Conservation (phyloP, 2,113 vertebrate genomes). For the Tragulus kanchil region DNA sequence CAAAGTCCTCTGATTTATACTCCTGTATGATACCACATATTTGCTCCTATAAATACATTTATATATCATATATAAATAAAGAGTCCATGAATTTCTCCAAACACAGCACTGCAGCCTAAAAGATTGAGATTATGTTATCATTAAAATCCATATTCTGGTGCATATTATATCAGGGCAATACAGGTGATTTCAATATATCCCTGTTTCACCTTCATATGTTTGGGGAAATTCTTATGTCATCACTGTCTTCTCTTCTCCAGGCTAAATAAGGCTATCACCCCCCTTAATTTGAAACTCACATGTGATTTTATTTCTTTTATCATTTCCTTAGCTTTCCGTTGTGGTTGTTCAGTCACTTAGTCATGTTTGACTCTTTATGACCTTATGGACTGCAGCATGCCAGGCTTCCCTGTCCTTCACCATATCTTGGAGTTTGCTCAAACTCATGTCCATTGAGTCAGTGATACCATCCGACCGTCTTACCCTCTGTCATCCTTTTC, state of each 20-base stretch:
- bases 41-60: not conserved
- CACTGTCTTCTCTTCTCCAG: slow-evolving; percentile 38
- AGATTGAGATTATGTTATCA: not conserved
- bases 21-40: not conserved
- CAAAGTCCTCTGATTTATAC: slow-evolving; percentile 23
- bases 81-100: not conserved
- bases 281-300: slow-evolving; percentile 57
- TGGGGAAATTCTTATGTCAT: slow-evolving; percentile 44
- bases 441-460: not conserved
- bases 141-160: slow-evolving; percentile 38
- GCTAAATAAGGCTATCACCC: slow-evolving; percentile 33
- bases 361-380: not conserved
- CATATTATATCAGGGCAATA: slow-evolving; percentile 8
- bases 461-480: not conserved
- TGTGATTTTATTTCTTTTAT: slow-evolving; percentile 53
- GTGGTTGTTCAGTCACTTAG: not conserved
- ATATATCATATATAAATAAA: not conserved
- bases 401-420: not conserved
- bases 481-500: not conserved
- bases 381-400: not conserved
- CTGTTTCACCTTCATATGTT: slow-evolving; percentile 37
- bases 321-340: slow-evolving; percentile 34
- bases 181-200: not conserved
- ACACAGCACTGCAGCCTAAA: not conserved
- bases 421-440: not conserved